Conservation (phyloP, 2,888 invertebrate species). For the Pristionchus maxplancki region DNA sequence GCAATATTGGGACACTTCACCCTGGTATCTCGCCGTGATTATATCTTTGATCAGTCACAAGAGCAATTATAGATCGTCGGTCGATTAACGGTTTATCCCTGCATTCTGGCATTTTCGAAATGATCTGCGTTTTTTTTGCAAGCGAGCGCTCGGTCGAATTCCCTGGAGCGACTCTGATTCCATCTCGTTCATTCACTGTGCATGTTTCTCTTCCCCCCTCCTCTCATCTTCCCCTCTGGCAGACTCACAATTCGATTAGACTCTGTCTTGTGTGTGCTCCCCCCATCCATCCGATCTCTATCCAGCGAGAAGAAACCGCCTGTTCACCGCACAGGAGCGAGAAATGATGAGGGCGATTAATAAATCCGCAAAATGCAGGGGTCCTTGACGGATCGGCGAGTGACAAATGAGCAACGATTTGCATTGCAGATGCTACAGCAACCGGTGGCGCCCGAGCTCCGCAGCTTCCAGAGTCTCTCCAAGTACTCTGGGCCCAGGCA, state of each 20-base stretch:
- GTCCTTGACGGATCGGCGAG: background rate
- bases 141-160: background rate
- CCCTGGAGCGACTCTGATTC: slow-evolving; percentile 21
- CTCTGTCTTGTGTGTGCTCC: background rate
- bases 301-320: background rate
- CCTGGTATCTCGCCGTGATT: too few species aligned
- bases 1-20: background rate
- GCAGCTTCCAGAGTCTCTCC: slow-evolving; percentile 77
- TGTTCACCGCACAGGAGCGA: background rate
- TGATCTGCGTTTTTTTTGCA: background rate
- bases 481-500: slow-evolving; percentile 71
- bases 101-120: background rate
- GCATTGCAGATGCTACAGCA: slow-evolving; percentile 72
- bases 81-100: too few species aligned
- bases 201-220: slow-evolving; percentile 14
- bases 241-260: slow-evolving; percentile 36
- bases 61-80: too few species aligned
- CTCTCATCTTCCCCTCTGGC: background rate
- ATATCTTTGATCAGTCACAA: too few species aligned
- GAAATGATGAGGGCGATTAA: background rate
- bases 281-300: background rate
- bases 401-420: background rate
- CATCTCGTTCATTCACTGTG: background rate
- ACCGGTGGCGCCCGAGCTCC: slow-evolving; percentile 76
- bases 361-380: background rate